Conservation (phyloP, 2,797 vertebrate genomes). For the Sternotherus odoratus region DNA sequence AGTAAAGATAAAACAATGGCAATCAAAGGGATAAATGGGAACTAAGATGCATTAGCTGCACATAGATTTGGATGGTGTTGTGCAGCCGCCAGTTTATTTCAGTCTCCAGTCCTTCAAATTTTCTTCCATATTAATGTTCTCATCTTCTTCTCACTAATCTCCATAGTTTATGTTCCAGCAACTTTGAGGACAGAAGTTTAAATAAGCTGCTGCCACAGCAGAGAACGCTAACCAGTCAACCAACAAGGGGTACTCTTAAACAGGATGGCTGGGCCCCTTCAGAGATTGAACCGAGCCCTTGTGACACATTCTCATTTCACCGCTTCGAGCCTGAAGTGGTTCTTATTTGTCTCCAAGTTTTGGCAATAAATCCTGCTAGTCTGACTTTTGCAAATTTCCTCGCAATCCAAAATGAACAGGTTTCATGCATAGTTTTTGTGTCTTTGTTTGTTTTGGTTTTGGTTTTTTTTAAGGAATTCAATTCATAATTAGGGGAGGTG, state of each 20-base stretch:
- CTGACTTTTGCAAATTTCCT: slow-evolving; percentile 19
- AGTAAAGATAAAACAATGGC: background rate
- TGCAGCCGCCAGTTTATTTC: background rate
- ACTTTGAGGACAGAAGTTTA: slow-evolving; percentile 74
- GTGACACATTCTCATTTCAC: slow-evolving; percentile 62
- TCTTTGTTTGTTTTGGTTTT: background rate
- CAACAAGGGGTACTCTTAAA: slow-evolving; percentile 61
- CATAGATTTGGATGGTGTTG: slow-evolving; percentile 36
- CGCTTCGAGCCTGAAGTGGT: slow-evolving; percentile 42
- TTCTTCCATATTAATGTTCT: background rate
- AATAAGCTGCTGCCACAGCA: slow-evolving; percentile 79
- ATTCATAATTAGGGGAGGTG: slow-evolving; percentile 80
- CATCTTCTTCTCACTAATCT: slow-evolving; percentile 8
- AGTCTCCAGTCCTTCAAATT: background rate
- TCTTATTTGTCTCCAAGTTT: slow-evolving; percentile 70
- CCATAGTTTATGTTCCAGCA: slow-evolving; percentile 61
- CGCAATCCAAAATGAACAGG: slow-evolving; percentile 48
- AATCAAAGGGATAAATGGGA: slow-evolving; percentile 40
- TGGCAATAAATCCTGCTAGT: slow-evolving; percentile 28
- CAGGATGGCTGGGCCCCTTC: slow-evolving; percentile 66
- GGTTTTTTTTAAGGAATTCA: slow-evolving; percentile 48
- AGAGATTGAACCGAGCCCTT: slow-evolving; percentile 62
- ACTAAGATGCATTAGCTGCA: slow-evolving; percentile 8
- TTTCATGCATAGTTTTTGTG: background rate
- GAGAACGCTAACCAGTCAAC: slow-evolving; percentile 63